Evolutionary conservation across 2,888 invertebrate species (phyloP), one percentile per base, ranked within the genome.

Genomic region (Dolichopus griseipennis): DNA sequence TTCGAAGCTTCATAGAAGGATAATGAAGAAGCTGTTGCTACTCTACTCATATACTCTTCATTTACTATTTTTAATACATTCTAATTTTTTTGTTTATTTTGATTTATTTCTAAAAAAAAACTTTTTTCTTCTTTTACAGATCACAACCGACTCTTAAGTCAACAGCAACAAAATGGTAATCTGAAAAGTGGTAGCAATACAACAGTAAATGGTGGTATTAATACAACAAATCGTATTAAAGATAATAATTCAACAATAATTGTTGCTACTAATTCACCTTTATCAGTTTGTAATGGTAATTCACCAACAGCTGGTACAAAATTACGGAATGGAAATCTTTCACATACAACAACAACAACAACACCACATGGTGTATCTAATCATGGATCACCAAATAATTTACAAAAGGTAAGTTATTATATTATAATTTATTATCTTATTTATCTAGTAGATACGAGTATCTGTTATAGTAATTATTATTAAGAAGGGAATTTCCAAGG

Each of bases 121-220:
- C 2, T 66, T 69, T 66, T 66, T 72, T 22, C 64, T 61, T 62
- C 27, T 73, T 73, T 33, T n/a, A n/a, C 69, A 74, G 74, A 74
- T 73, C 73, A 74, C 71, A 74, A 74, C 70, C 72, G 74, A 69
- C 72, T 74, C 52, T 68, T 72, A 67, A 70, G 71, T 68, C 74
- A 72, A 62, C 70, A 66, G 61, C 65, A 66, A 18, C n/a, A 52
- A 15, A 15, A 52, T 52, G 52, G 52, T 52, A 52, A 52, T 52
- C 2, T 52, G 15, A 52, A 37, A 12, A 9, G 67, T 62, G 68
- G 62, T 64, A 71, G 69, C 27, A 69, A 68, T 65, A 67, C 70
- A 18, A 68, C 70, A 3, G 15, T 52, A 6, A 52, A 52, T 52
- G 52, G 52, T 52, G 18, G 12, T 18, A n/a, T 52, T 18, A 52